Evolutionary conservation across 1,140 invertebrate species (phyloP), one percentile per base, ranked within the genome.

Genomic region (Eupeodes corollae): DNA sequence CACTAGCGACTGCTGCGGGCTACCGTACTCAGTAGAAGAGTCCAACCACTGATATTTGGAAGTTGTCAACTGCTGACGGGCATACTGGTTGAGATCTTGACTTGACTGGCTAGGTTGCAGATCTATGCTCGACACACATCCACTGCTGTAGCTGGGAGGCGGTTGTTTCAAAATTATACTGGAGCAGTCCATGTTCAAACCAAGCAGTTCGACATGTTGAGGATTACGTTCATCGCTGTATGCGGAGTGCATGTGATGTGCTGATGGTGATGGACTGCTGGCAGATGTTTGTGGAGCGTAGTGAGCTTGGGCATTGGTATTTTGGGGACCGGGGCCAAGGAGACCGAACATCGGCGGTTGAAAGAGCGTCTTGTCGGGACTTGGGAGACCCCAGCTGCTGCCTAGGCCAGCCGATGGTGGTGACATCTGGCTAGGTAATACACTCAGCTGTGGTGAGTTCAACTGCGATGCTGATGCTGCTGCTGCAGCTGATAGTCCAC

Each of bases 11-110:
- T 77, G 64, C 30, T 67, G 64, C 52, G 58, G 26, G 26, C 40
- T 46, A 18, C 53, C 53, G 41, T 54, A 52, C 58, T 76, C 57
- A 55, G 70, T 55, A 15, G 71, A 70, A 11, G 73, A 67, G 50
- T 75, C 73, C 33, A 76, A 56, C 78, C 78, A 82, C 52, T 79
- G 78, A 56, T 79, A 79, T 55, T 80, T 82, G 44, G 55, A 13
- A 42, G 44, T 43, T 48, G 56, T 51, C 44, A 65, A 34, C 51
- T 61, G 61, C 41, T 63, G 52, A 45, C 67, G 55, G 48, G 35
- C 31, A 33, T 60, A 62, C 2, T 59, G 53, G 16, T 63, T 55
- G n/a, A 58, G 55, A 8, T 50, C 49, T 42, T 47, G 46, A 19
- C 60, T 54, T 19, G 63, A 54, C 49, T 61, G 59, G 35, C 55